These are phyloP conservation scores for Heteronetta atricapilla DNA, from an alignment of 2,113 vertebrate species.

Conservation along the genomic window DNA sequence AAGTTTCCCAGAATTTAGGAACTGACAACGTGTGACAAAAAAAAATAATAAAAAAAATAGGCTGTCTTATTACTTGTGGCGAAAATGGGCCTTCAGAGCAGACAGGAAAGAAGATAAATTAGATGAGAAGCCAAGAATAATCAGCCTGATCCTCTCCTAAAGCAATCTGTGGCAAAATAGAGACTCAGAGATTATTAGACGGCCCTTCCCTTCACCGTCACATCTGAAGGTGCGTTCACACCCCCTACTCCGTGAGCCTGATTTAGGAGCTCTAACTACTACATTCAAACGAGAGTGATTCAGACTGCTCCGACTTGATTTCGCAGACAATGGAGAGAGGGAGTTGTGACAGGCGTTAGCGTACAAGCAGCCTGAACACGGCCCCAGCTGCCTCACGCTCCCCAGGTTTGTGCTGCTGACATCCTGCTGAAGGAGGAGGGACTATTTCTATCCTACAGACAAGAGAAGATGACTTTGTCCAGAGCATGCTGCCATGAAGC, in stretches of 20 bases:
- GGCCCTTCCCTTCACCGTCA: conserved; percentile 12
- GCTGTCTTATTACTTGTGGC: not conserved
- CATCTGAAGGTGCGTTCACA: conserved; percentile 46
- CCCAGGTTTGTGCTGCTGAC: not conserved
- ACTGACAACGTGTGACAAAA: not conserved
- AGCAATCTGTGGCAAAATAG: conserved; percentile 3
- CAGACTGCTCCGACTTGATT: conserved; percentile 25
- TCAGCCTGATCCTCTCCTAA: not conserved
- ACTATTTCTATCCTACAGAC: not conserved
- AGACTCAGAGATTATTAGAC: not conserved
- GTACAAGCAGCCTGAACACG: not conserved
- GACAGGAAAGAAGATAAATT: not conserved
- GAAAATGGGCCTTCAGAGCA: not conserved
- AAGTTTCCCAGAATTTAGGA: not conserved
- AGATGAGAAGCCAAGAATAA: not conserved
- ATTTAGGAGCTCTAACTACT: conserved; percentile 42
- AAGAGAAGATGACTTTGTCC: conserved; percentile 16
- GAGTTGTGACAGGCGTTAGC: conserved; percentile 20
- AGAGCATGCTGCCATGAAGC: not conserved
- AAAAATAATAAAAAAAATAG: not conserved
- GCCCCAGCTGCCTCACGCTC: not conserved
- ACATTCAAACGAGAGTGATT: conserved; percentile 43
- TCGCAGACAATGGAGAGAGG: conserved; percentile 34
- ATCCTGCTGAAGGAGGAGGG: not conserved
- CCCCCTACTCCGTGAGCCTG: not conserved